A percentile compares a stretch with the other conserved stretches of the same genome.
Evolutionary conservation across 1,140 invertebrate genomes (phyloP).

Genomic region (Camponotus vicinus): DNA sequence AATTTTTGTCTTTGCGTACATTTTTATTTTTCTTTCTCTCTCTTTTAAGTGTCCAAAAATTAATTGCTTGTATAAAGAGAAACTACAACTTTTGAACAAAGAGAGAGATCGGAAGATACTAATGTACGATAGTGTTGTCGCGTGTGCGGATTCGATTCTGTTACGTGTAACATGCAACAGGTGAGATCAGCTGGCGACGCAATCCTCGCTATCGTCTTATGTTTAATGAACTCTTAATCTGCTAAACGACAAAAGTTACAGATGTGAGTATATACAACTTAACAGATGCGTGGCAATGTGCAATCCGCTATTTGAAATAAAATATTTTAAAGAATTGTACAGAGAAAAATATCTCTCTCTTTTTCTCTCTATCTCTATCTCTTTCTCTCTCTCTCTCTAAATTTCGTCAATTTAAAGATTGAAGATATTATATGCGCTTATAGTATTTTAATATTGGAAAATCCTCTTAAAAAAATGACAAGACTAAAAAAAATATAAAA

Average conservation of each 20-base stretch:
- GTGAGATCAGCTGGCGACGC: conserved; percentile 49
- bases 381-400: background rate
- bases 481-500: background rate
- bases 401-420: background rate
- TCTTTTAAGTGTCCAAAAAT: background rate
- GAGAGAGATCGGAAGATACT: background rate
- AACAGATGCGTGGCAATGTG: background rate
- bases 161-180: conserved; percentile 46
- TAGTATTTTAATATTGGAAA: background rate
- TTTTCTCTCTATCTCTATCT: too few relatives aligned
- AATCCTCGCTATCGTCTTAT: conserved; percentile 17
- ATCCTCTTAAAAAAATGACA: background rate
- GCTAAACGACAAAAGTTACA: conserved; percentile 18
- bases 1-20: background rate
- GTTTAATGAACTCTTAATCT: conserved; percentile 19
- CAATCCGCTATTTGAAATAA: background rate
- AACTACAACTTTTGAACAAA: background rate
- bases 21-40: too few relatives aligned
- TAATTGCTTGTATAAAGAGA: background rate
- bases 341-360: too few relatives aligned
- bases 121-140: background rate
- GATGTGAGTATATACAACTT: conserved; percentile 10
- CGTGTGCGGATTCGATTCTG: conserved; percentile 12
- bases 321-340: background rate
- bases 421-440: background rate